A percentile compares a stretch with the other conserved stretches of the same genome.
These are phyloP conservation scores for Drosophila rubida DNA, from an alignment of 2,888 invertebrate genomes.

Conservation along the genomic window DNA sequence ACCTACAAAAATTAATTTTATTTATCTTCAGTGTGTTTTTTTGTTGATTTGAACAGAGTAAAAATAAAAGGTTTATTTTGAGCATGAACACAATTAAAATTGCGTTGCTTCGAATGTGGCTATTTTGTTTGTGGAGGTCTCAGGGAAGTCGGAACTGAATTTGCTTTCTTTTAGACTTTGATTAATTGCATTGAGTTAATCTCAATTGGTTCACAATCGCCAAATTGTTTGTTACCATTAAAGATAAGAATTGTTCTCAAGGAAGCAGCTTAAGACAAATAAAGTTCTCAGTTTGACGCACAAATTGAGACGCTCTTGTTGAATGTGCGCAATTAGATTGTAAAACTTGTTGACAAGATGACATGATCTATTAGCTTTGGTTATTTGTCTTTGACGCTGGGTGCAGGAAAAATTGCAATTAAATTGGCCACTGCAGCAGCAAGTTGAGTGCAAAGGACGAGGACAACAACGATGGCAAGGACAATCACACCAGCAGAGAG, in stretches of 20 bases:
- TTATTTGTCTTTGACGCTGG: conserved; percentile 67
- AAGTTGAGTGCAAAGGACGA: conserved; percentile 48
- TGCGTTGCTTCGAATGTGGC: too few species aligned
- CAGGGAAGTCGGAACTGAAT: too few species aligned
- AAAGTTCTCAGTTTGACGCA: background rate
- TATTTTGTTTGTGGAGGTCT: too few species aligned
- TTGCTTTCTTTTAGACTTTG: too few species aligned
- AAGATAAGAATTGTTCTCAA: background rate
- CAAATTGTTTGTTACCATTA: background rate
- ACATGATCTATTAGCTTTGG: conserved; percentile 78
- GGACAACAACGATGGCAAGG: conserved; percentile 37
- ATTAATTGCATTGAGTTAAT: too few species aligned
- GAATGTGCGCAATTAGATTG: conserved; percentile 70
- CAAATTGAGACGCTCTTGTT: conserved; percentile 55
- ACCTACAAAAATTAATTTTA: background rate
- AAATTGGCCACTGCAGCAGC: conserved; percentile 60
- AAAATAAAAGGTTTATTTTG: too few species aligned
- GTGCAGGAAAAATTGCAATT: conserved; percentile 70
- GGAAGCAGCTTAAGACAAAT: background rate
- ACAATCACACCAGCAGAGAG: conserved; percentile 24
- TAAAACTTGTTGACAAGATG: conserved; percentile 76
- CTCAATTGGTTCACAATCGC: background rate
- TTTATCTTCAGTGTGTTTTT: background rate
- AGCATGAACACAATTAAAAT: too few species aligned
- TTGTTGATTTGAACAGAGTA: too few species aligned